Evolutionary conservation across 2,888 invertebrate species (phyloP), one percentile per base, ranked within the genome.

Genomic region (Leptarthrus brevirostris): DNA sequence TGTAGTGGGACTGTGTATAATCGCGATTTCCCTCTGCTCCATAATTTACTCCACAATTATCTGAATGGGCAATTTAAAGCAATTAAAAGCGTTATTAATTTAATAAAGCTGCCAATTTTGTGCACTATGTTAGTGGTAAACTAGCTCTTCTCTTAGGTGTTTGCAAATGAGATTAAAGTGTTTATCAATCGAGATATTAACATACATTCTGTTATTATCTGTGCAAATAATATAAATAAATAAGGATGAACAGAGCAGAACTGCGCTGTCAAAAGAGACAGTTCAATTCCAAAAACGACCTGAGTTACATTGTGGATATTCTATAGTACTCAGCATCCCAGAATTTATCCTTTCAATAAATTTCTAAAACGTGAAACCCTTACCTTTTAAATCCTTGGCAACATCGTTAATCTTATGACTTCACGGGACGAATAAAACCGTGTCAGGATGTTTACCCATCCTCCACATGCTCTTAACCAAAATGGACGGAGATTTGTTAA

Each of bases 361-460:
- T n/a, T 53, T 20, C n/a, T n/a, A 70, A 52, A 70, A 36, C 26
- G 14, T 66, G 22, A 30, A 66, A 66, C 47, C 47, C 40, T 66
- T 66, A 40, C 24, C 20, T 34, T 66, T 47, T 18, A 66, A 22
- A 49, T 49, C 30, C 16, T 47, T 44, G 26, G 47, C 47, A 16
- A 70, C 52, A 52, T 49, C 70, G 49, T 70, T 70, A 70, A 53
- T 70, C 53, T 53, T 70, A 34, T 20, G 70, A 16, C 18, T 24
- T 49, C 47, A 44, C 40, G 24, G 18, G 8, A n/a, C n/a, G 44
- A 40, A 44, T 36, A 4, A 24, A 40, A 44, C 22, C 64, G 24
- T 44, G 44, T 36, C 40, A 64, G 24, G 64, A 44, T 44, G 20
- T 64, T 64, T 64, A n/a, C n/a, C n/a, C n/a, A n/a, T n/a, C n/a